These are phyloP conservation scores for Esox lucius DNA, from an alignment of 2,797 vertebrate species.

Conservation along the genomic window DNA sequence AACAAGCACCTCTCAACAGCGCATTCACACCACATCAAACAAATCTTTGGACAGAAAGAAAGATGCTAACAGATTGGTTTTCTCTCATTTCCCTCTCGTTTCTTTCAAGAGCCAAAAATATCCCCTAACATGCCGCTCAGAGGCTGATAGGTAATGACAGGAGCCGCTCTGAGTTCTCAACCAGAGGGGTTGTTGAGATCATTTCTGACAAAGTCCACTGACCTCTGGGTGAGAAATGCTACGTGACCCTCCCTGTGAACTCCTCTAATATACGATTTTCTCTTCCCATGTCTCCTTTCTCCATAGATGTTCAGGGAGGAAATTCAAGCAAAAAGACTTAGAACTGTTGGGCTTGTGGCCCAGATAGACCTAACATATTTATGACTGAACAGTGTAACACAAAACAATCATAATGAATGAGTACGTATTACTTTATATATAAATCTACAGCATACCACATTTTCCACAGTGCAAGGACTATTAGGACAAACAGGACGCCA, in stretches of 20 bases:
- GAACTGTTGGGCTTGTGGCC: too few species aligned
- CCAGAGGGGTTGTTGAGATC: background rate
- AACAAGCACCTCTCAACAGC: background rate
- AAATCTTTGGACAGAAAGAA: conserved; percentile 7
- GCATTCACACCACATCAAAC: background rate
- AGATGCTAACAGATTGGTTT: background rate
- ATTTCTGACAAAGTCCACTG: background rate
- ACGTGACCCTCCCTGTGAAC: background rate
- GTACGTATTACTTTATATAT: too few species aligned
- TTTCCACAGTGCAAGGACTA: too few species aligned
- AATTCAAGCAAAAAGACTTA: too few species aligned
- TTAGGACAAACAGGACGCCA: too few species aligned
- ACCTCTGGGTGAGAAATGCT: background rate
- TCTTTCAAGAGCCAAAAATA: background rate
- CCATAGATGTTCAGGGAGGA: too few species aligned
- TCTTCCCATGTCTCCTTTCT: background rate
- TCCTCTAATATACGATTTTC: background rate
- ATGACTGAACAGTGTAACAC: too few species aligned
- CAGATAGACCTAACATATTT: too few species aligned
- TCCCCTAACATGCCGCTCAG: background rate
- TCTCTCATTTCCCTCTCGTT: background rate
- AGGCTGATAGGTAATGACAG: background rate
- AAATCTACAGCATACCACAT: too few species aligned
- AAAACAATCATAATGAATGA: too few species aligned
- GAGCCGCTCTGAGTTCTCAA: background rate